phyloP scores from a whole-genome alignment of 2,888 invertebrate genomes.

The Nebria brevicollis region DNA sequence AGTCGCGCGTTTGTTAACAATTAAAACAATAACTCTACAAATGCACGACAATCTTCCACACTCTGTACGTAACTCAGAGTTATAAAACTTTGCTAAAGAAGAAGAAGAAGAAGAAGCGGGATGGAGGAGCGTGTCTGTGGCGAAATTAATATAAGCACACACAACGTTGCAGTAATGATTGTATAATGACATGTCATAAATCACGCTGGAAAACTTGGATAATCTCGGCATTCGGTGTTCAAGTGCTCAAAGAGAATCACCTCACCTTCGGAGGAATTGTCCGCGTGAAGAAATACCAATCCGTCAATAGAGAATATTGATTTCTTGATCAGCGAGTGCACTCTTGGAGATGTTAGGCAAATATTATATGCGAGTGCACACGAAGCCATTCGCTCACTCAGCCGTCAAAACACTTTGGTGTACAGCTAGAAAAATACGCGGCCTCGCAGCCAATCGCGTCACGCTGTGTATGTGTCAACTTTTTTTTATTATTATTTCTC shows the following conservation, averaged over 20 bases:
- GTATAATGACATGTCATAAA: slow-evolving; percentile 46
- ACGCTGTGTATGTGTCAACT: background rate
- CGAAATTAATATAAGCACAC: slow-evolving; percentile 39
- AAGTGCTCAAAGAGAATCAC: too few relatives aligned
- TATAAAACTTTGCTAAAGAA: slow-evolving; percentile 3
- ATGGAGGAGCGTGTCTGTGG: slow-evolving; percentile 25
- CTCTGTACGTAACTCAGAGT: slow-evolving; percentile 22
- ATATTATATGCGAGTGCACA: slow-evolving; percentile 43
- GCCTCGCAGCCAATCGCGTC: background rate
- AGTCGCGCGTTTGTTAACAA: slow-evolving; percentile 26
- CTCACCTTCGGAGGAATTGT: too few relatives aligned
- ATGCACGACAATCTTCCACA: slow-evolving; percentile 35
- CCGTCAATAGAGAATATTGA: slow-evolving; percentile 22
- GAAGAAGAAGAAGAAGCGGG: background rate
- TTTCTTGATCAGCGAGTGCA: slow-evolving; percentile 34
- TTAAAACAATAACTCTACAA: slow-evolving; percentile 45
- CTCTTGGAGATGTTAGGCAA: slow-evolving; percentile 39
- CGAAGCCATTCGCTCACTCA: slow-evolving; percentile 31
- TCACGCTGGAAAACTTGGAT: slow-evolving; percentile 43
- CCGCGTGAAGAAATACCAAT: background rate
- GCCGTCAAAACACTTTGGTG: slow-evolving; percentile 43
- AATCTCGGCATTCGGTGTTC: slow-evolving; percentile 19
- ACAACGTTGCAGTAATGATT: slow-evolving; percentile 41
- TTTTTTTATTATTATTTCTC: slow-evolving; percentile 30
- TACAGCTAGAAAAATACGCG: slow-evolving; percentile 41